Evolutionary conservation across 2,888 invertebrate species (phyloP), one percentile per base, ranked within the genome.

Genomic region (Coleophora flavipennella): DNA sequence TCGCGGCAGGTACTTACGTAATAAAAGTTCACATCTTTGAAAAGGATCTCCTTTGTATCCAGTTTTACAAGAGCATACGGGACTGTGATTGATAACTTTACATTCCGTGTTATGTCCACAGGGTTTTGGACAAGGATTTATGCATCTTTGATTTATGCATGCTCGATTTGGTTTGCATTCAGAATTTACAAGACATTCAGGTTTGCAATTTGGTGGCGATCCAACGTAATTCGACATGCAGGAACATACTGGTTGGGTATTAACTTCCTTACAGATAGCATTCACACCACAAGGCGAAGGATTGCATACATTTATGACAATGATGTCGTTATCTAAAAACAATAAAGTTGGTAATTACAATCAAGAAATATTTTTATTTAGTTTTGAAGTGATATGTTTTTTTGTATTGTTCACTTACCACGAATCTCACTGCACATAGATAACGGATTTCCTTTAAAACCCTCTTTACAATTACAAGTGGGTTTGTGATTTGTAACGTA

Each of bases 261-360:
- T 92, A 31, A 89, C 67, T 70, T 91, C 91, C 47, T 87, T 88
- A 62, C 94, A 94, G 49, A 91, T 87, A 8, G 92, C 88, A 67
- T 91, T 92, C 1, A 77, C 52, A 29, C 92, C 93, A 70, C 93
- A 94, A 7, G 90, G 88, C 2, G 91, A 90, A 34, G 93, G 92
- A 55, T 87, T 85, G 57, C 94, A 94, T 6, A 92, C 90, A 57
- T 90, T 71, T 27, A 75, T 43, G n/a, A 62, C 44, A 13, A 57
- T 64, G 34, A 66, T 39, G 49, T 74, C 73, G 38, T 62, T 62
- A 50, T 72, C 80, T 81, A 65, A 54, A 75, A 68, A 43, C 28
- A 20, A 20, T 4, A 20, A 4, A 20, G 20, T n/a, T n/a, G n/a
- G n/a, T n/a, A n/a, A n/a, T n/a, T n/a, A 20, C 3, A 20, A 20